These are phyloP conservation scores for Halcyon senegalensis DNA, from an alignment of 2,113 vertebrate species.

Conservation along the genomic window DNA sequence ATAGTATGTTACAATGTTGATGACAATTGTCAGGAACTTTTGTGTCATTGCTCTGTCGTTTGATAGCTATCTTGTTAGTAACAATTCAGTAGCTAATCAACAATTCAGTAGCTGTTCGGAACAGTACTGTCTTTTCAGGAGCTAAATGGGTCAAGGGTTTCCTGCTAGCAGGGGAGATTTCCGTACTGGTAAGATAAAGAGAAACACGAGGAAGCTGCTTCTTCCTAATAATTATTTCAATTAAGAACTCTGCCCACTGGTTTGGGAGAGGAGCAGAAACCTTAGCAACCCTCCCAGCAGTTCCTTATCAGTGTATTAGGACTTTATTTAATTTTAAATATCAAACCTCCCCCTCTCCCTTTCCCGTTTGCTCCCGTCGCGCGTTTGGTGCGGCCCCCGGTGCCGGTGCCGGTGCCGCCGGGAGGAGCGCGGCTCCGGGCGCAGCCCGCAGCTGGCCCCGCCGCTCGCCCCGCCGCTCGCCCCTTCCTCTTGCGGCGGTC, in stretches of 20 bases:
- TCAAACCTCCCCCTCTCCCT: not conserved
- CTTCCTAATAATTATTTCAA: not conserved
- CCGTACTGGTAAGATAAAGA: not conserved
- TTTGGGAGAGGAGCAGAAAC: not conserved
- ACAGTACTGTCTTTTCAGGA: not conserved
- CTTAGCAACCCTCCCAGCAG: not conserved
- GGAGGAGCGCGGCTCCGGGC: not conserved
- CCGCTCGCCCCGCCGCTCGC: not conserved
- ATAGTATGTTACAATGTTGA: not conserved
- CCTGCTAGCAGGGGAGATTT: not conserved
- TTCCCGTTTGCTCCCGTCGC: not conserved
- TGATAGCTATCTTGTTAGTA: not conserved
- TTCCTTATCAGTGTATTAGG: not conserved
- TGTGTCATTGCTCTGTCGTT: not conserved
- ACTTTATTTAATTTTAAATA: not conserved
- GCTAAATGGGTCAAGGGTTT: not conserved
- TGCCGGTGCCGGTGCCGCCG: no score
- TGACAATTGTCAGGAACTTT: not conserved
- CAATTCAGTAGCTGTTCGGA: not conserved
- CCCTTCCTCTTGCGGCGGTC: rapidly evolving
- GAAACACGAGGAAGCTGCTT: not conserved
- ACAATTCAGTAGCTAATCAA: not conserved
- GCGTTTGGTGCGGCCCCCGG: not conserved
- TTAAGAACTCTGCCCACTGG: not conserved
- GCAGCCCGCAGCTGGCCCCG: not conserved